These are phyloP conservation scores for Lethocerus indicus DNA, from an alignment of 1,140 invertebrate genomes.

Conservation along the genomic window DNA sequence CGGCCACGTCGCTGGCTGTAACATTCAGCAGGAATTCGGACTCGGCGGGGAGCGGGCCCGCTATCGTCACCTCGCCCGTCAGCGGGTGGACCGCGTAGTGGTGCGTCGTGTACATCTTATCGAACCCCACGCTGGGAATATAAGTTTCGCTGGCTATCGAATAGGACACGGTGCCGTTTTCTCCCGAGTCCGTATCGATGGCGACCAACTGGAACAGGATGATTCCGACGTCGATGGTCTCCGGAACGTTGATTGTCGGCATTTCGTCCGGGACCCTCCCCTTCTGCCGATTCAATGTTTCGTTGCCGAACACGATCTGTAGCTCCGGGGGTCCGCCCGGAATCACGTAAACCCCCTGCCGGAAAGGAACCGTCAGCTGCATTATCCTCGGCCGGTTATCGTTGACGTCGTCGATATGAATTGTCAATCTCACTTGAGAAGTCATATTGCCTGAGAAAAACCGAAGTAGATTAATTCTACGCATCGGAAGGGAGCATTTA, in stretches of 20 bases:
- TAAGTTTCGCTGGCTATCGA: conserved; percentile 45
- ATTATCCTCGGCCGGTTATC: conserved; percentile 60
- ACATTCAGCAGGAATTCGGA: conserved; percentile 60
- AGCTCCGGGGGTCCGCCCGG: conserved; percentile 15
- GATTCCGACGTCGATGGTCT: conserved; percentile 54
- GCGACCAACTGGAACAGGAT: conserved; percentile 64
- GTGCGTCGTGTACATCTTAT: conserved; percentile 24
- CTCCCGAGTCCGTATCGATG: conserved; percentile 58
- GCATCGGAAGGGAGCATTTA: no score
- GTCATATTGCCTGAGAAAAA: conserved; percentile 38
- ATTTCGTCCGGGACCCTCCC: no score
- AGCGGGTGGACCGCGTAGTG: conserved; percentile 56
- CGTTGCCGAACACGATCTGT: conserved; percentile 14
- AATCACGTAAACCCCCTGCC: conserved; percentile 43
- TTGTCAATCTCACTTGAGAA: conserved; percentile 48
- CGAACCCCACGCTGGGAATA: conserved; percentile 29
- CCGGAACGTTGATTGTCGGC: conserved; percentile 46
- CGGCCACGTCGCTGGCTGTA: conserved; percentile 55
- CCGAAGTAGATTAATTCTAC: no score
- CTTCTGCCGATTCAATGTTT: conserved; percentile 11
- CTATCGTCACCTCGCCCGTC: conserved; percentile 56
- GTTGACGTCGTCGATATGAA: conserved; percentile 62
- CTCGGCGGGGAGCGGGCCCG: conserved; percentile 54
- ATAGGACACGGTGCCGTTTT: conserved; percentile 60
- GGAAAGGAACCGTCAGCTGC: conserved; percentile 43